Conservation (phyloP, 1,140 invertebrate species). For the Homalodisca vitripennis region DNA sequence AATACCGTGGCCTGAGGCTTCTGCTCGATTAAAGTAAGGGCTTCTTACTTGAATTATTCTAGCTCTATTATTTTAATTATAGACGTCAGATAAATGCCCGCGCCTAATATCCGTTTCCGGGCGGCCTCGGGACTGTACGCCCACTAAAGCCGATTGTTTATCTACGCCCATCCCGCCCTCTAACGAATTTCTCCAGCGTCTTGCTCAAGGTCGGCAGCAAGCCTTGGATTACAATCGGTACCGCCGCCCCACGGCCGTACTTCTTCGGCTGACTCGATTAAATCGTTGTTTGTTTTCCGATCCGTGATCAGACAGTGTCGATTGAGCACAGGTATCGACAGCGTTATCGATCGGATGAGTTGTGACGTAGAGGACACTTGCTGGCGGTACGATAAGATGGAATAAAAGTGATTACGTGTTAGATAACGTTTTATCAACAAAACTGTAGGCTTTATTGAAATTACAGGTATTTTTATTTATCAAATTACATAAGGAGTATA, state of each 20-base stretch:
- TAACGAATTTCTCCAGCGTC: slow-evolving; percentile 15
- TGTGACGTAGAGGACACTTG: too few species aligned
- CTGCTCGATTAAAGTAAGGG: background rate
- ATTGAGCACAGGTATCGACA: too few species aligned
- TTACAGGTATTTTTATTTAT: too few species aligned
- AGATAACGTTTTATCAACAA: too few species aligned
- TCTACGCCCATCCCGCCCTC: slow-evolving; percentile 17
- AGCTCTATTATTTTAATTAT: slow-evolving; percentile 22
- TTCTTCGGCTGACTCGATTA: slow-evolving; percentile 14
- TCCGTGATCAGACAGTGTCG: too few species aligned
- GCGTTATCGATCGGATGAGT: too few species aligned
- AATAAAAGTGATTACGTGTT: too few species aligned
- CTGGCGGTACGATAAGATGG: too few species aligned
- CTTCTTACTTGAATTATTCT: slow-evolving; percentile 22
- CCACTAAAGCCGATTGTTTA: slow-evolving; percentile 1
- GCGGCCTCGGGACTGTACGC: slow-evolving; percentile 12
- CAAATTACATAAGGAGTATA: too few species aligned
- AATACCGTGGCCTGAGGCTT: background rate
- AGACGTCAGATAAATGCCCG: background rate
- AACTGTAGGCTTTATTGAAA: too few species aligned
- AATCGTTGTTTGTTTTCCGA: slow-evolving; percentile 15
- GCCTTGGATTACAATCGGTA: background rate
- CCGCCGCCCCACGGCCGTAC: background rate
- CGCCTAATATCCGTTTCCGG: slow-evolving; percentile 21
- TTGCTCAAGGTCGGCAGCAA: background rate